Conservation (phyloP, 2,888 invertebrate species). For the Hoplodrina blanda region DNA sequence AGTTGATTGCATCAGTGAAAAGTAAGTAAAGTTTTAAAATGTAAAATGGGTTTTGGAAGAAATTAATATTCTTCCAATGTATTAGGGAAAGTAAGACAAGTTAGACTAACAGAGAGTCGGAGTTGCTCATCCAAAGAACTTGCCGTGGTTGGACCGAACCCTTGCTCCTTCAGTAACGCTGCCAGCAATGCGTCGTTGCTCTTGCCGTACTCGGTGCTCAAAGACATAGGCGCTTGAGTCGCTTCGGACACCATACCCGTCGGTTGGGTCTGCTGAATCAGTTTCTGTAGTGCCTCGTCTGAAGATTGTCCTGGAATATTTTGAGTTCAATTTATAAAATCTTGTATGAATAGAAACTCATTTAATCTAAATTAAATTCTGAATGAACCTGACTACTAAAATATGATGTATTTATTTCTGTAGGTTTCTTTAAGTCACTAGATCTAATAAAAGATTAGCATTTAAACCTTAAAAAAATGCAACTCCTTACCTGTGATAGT, state of each 20-base stretch:
- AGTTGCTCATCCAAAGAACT: constrained; percentile 91
- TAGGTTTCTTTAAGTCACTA: too few species aligned
- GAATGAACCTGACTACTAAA: background rate
- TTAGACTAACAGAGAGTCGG: constrained; percentile 89
- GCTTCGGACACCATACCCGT: constrained; percentile 83
- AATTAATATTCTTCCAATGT: constrained; percentile 39
- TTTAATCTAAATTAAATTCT: background rate
- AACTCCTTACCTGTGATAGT: constrained; percentile 81
- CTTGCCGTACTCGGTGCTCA: constrained; percentile 91
- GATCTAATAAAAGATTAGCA: too few species aligned
- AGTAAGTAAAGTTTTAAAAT: constrained; percentile 44
- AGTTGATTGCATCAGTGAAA: constrained; percentile 61
- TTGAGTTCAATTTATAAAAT: background rate
- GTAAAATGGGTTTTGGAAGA: constrained; percentile 45
- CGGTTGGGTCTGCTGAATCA: constrained; percentile 80
- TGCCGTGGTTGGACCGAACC: constrained; percentile 93
- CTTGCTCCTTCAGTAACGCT: constrained; percentile 93
- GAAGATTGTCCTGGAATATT: constrained; percentile 82
- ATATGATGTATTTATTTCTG: too few species aligned
- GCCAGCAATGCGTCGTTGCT: constrained; percentile 93
- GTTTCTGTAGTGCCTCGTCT: constrained; percentile 84
- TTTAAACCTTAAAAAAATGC: too few species aligned
- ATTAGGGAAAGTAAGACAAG: constrained; percentile 64
- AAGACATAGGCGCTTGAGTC: constrained; percentile 83
- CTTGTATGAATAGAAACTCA: background rate